Evolutionary conservation across 1,140 invertebrate genomes (phyloP).

Genomic region (Amyelois transitella): DNA sequence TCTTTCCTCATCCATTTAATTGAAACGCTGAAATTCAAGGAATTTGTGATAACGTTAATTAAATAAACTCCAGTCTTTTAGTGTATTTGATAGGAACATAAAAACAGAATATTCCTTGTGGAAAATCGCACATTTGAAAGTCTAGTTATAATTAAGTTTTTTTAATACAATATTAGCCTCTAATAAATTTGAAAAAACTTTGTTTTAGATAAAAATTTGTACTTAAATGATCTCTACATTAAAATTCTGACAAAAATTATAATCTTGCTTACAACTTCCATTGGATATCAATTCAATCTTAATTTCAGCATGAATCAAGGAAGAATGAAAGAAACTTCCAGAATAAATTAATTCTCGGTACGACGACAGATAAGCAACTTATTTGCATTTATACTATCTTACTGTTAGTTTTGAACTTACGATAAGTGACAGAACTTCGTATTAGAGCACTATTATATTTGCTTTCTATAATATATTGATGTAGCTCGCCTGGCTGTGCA

Average conservation of each 20-base stretch:
- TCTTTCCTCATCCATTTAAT: not conserved
- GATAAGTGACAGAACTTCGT: not conserved
- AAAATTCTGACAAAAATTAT: too few species aligned
- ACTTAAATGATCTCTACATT: too few species aligned
- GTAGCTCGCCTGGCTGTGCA: too few species aligned
- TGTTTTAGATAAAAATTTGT: too few species aligned
- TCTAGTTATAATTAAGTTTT: too few species aligned
- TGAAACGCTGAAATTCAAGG: not conserved
- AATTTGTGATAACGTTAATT: not conserved
- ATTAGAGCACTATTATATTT: too few species aligned
- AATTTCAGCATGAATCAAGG: not conserved
- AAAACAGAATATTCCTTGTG: not conserved
- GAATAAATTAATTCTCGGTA: slow-evolving; percentile 1
- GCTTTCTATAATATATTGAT: too few species aligned
- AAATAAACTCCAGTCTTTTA: not conserved
- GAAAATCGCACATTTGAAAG: too few species aligned
- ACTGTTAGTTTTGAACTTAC: not conserved
- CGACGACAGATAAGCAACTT: not conserved
- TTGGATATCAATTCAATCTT: too few species aligned
- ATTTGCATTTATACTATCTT: slow-evolving; percentile 2
- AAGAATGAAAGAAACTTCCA: not conserved
- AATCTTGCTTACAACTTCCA: too few species aligned
- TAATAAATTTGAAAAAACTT: too few species aligned
- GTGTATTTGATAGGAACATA: not conserved
- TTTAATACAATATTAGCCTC: too few species aligned